phyloP scores from a whole-genome alignment of 2,113 vertebrate species.

The Ophiodon elongatus region DNA sequence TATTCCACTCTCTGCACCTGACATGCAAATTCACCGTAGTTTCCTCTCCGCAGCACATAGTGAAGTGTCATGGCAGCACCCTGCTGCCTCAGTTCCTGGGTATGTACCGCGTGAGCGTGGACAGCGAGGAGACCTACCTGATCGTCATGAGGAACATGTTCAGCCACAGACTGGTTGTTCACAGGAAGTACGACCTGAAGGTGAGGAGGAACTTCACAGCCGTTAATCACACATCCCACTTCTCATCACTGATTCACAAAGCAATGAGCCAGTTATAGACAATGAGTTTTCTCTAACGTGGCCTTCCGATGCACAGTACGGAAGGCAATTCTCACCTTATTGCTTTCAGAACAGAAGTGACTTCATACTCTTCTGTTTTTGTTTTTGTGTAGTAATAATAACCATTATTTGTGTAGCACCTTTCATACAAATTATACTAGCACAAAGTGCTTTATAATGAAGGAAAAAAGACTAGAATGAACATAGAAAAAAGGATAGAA shows the following conservation, averaged over 20 bases:
- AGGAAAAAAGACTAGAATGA: background rate
- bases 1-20: background rate
- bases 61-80: slow-evolving; percentile 93
- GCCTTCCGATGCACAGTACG: background rate
- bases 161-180: slow-evolving; percentile 92
- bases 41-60: slow-evolving; percentile 87
- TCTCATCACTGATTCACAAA: background rate
- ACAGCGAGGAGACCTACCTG: slow-evolving; percentile 94
- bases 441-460: background rate
- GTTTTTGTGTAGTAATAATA: background rate
- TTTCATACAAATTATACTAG: background rate
- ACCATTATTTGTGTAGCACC: background rate
- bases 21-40: background rate
- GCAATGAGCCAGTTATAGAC: background rate
- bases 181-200: slow-evolving; percentile 97
- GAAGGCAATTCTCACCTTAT: background rate
- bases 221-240: background rate
- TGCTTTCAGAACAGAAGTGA: background rate
- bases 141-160: slow-evolving; percentile 97
- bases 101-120: slow-evolving; percentile 94
- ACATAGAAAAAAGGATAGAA: background rate
- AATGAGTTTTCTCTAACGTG: background rate
- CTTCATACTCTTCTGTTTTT: background rate
- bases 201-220: slow-evolving; percentile 72
- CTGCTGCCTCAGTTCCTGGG: slow-evolving; percentile 94